Evolutionary conservation across 2,888 invertebrate genomes (phyloP), one percentile per base, ranked within the genome.

Genomic region (Aquatica leii): DNA sequence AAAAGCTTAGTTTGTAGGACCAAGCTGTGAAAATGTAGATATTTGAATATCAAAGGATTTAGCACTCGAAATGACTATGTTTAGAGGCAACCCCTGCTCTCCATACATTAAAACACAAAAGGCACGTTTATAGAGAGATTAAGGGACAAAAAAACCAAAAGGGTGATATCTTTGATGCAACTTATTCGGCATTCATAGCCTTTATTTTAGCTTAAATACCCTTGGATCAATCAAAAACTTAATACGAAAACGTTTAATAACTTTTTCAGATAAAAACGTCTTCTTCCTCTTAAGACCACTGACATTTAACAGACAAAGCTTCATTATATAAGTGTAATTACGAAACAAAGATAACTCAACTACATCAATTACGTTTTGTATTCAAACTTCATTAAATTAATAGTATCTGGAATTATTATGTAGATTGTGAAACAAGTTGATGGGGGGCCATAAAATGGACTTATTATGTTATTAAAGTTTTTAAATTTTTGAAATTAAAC

Each of bases 21-120:
- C n/a, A n/a, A n/a, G 51, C 14, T 20, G 43, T 51, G 59, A 54
- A 64, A 53, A 57, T 58, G 48, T 49, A 11, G 35, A 51, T 50
- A 65, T 65, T 65, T 65, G 55, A 65, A 65, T 65, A 62, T 65
- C 65, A 65, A 65, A 65, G 65, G 57, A 50, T 52, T 61, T 24
- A 21, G 48, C 53, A 41, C 64, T 34, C 55, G 18, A 51, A 56
- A 55, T 31, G 57, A 50, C 53, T 53, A 17, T 18, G 37, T 17
- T 52, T 52, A 52, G 17, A 34, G 35, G 35, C 52, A 34, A 52
- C 52, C 52, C 52, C 52, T 52, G 35, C 46, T n/a, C 24, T 17
- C 21, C 15, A 20, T 31, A n/a, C 50, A 15, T 31, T 34, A 21
- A 35, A 17, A 31, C 35, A 65, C 65, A 65, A 65, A 51, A 54